phyloP scores from a whole-genome alignment of 2,113 vertebrate genomes.

The Hemiprocne comata region DNA sequence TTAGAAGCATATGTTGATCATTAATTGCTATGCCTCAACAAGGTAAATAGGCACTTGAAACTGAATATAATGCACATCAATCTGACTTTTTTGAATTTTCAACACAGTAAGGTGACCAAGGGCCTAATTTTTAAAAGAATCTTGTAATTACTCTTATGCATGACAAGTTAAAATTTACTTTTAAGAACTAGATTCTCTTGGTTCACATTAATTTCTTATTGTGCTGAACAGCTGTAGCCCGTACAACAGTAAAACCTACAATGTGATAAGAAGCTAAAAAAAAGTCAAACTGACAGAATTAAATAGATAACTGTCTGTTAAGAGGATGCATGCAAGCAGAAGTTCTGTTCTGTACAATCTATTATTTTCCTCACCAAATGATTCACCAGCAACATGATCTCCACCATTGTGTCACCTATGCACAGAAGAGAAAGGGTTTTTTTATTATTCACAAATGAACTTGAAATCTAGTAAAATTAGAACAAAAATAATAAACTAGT shows the following conservation, averaged over 20 bases:
- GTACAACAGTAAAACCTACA: not conserved
- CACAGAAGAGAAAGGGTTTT: not conserved
- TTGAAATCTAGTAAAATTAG: not conserved
- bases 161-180: not conserved
- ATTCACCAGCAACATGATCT: not conserved
- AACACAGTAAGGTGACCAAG: not conserved
- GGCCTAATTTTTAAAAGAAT: not conserved
- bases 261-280: not conserved
- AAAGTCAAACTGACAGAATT: not conserved
- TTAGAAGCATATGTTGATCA: not conserved
- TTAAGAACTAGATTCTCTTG: not conserved
- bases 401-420: not conserved
- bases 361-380: not conserved
- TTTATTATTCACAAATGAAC: not conserved
- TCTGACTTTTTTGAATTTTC: not conserved
- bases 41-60: not conserved
- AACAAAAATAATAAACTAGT: not conserved
- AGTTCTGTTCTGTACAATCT: not conserved
- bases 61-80: not conserved
- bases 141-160: not conserved
- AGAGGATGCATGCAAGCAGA: not conserved
- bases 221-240: not conserved
- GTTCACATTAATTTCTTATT: not conserved
- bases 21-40: constrained; percentile 2
- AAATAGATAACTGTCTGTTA: not conserved